Conservation (phyloP, 2,797 vertebrate genomes). For the Hoplostethus atlanticus region DNA sequence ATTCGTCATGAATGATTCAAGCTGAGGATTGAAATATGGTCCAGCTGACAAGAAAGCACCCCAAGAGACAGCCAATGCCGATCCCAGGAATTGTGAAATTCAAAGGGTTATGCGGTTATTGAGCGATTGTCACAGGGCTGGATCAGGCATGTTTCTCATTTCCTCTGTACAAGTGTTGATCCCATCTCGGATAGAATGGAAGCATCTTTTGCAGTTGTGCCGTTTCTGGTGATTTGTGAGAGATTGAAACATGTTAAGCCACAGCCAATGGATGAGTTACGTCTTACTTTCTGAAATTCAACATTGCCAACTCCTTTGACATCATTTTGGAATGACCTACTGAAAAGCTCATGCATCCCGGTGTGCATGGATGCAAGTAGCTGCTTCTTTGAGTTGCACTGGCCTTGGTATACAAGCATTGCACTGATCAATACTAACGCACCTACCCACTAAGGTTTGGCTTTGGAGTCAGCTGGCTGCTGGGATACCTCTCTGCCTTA, state of each 20-base stretch:
- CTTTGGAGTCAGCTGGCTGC: conserved; percentile 32
- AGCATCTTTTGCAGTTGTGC: not conserved
- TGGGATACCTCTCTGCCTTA: conserved; percentile 23
- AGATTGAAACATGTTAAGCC: not conserved
- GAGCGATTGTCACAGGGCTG: too few relatives aligned
- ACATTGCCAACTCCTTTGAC: too few relatives aligned
- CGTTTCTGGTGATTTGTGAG: not conserved
- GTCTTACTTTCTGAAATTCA: not conserved
- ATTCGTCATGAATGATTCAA: not conserved
- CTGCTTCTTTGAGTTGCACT: conserved; percentile 1
- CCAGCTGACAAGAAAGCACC: too few relatives aligned
- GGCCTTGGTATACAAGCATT: not conserved
- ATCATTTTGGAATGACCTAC: conserved; percentile 12
- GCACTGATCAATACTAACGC: conserved; percentile 71
- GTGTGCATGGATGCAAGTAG: not conserved
- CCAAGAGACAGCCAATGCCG: too few relatives aligned
- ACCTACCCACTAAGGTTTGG: conserved; percentile 16
- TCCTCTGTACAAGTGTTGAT: not conserved
- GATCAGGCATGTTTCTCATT: too few relatives aligned
- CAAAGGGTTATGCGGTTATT: too few relatives aligned
- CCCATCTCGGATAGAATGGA: not conserved
- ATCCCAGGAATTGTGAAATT: too few relatives aligned
- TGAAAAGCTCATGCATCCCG: conserved; percentile 14
- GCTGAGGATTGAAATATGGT: not conserved
- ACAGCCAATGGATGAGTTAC: not conserved